Conservation (phyloP, 1,140 invertebrate species). For the Sitodiplosis mosellana region DNA sequence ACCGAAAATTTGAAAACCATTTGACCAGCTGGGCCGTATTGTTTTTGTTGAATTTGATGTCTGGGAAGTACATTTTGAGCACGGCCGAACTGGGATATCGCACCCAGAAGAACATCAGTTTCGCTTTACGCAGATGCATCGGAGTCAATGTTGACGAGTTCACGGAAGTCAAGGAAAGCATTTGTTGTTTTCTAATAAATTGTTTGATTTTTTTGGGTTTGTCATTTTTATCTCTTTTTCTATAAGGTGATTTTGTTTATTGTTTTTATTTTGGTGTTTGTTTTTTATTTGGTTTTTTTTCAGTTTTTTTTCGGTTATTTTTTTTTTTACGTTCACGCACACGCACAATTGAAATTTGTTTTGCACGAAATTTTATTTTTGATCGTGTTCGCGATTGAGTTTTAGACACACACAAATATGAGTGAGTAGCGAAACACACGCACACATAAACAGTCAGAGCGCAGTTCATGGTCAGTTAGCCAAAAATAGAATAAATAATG, state of each 20-base stretch:
- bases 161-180: conserved; percentile 56
- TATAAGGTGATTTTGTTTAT: too few species aligned
- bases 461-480: too few species aligned
- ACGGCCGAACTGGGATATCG: conserved; percentile 95
- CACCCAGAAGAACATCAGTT: conserved; percentile 99
- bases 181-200: conserved; percentile 1
- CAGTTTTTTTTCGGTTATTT: not conserved
- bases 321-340: not conserved
- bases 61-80: conserved; percentile 99
- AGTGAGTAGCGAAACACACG: too few species aligned
- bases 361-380: not conserved
- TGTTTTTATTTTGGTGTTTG: too few species aligned
- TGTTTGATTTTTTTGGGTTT: not conserved
- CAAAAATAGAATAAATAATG: too few species aligned
- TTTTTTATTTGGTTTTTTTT: too few species aligned
- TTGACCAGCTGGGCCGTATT: conserved; percentile 99
- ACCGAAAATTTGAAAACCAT: conserved; percentile 99
- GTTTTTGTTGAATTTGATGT: conserved; percentile 99
- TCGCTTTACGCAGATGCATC: conserved; percentile 99
- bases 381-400: not conserved
- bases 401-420: not conserved
- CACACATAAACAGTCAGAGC: not conserved
- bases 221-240: not conserved
- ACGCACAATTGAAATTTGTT: not conserved
- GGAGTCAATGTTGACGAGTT: conserved; percentile 92